phyloP scores from a whole-genome alignment of 2,113 vertebrate species.

The Rhabdomys dilectus region DNA sequence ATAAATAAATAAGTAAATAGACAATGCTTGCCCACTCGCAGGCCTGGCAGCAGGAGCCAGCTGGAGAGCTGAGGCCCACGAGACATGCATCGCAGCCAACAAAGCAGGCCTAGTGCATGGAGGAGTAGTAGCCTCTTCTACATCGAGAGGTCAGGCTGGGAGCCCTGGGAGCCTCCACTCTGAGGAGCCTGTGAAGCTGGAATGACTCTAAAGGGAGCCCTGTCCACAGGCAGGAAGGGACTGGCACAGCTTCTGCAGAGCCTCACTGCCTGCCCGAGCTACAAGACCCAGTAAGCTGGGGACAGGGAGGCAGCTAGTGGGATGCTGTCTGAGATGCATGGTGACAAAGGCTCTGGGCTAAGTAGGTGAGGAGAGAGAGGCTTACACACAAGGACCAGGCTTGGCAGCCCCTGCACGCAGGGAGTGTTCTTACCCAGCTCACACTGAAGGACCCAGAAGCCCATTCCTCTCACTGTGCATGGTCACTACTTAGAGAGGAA shows the following conservation, averaged over 20 bases:
- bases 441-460: too few species aligned
- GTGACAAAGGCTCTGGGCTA: neutral
- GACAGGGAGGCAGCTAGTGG: too few species aligned
- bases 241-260: neutral
- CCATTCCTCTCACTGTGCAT: neutral
- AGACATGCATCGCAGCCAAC: constrained; percentile 81
- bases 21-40: constrained; percentile 60
- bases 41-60: constrained; percentile 80
- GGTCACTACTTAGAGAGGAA: too few species aligned
- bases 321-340: neutral
- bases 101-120: constrained; percentile 67
- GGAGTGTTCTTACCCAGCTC: too few species aligned
- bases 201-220: neutral
- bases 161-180: neutral
- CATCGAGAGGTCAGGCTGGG: neutral
- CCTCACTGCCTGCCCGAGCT: neutral
- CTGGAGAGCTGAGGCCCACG: constrained; percentile 79
- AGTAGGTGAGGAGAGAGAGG: neutral
- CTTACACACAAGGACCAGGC: neutral
- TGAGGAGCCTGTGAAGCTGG: neutral
- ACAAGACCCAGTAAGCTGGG: neutral
- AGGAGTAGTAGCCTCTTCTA: constrained; percentile 74
- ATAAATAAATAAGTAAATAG: constrained; percentile 72
- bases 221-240: rapidly evolving
- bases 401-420: neutral